Evolutionary conservation across 1,140 invertebrate species (phyloP), one percentile per base, ranked within the genome.

Genomic region (Zaprionus davidi): DNA sequence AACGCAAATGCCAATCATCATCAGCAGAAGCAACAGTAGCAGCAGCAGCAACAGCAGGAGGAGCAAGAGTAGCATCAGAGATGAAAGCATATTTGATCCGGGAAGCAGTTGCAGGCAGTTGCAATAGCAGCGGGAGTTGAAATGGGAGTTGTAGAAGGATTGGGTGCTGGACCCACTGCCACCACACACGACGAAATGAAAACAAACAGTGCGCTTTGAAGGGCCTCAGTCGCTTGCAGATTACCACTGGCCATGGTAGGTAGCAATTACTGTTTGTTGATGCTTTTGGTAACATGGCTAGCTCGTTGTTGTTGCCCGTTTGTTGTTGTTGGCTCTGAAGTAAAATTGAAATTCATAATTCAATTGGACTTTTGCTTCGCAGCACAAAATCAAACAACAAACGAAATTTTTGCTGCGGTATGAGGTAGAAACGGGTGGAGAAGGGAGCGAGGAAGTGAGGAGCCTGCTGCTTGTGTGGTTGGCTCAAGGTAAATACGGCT

Each of bases 341-440:
- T 85, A 85, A 81, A 90, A 85, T 88, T 90, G 85, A 85, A 90
- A 90, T 90, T 90, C 85, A 90, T 90, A 90, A 90, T 90, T 90
- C 79, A 90, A 90, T 90, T 90, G 85, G 71, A 90, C 38, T 70
- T 90, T 79, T 85, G 76, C 68, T 80, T 80, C 60, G 85, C 64
- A 69, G 75, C 65, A 76, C 76, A 88, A 70, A 79, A 70, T 51
- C 51, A 64, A 85, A 58, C 65, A 85, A 78, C 65, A 58, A 79
- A 82, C 73, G 68, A 65, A 66, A 73, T 64, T 65, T n/a, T 63
- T 69, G 46, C 44, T 38, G 53, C 20, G 28, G 17, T 1, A 17
- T 15, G 11, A 2, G 22, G 15, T n/a, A 7, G 15, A n/a, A 3
- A 20, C 20, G 36, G 13, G 11, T 3, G 12, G 9, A 9, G 26